Evolutionary conservation across 2,797 vertebrate genomes (phyloP).

Genomic region (Peromyscus nudipes): DNA sequence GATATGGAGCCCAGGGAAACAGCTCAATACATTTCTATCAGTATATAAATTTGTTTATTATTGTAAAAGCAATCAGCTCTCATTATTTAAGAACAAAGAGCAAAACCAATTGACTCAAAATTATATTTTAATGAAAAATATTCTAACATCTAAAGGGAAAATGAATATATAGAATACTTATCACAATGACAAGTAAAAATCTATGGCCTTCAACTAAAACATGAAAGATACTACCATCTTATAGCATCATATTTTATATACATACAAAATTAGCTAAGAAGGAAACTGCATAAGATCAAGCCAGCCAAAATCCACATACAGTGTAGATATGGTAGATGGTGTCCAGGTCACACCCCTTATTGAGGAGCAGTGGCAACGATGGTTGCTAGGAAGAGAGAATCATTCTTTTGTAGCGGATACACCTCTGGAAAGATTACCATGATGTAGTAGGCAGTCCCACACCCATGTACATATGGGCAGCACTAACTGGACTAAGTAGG

Average conservation of each 20-base stretch:
- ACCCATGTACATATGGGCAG: not conserved
- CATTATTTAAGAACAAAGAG: constrained; percentile 43
- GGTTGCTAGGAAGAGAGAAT: not conserved
- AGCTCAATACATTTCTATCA: constrained; percentile 30
- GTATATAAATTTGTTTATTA: not conserved
- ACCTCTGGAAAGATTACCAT: not conserved
- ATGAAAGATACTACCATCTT: not conserved
- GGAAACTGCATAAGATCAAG: not conserved
- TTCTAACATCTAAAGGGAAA: not conserved
- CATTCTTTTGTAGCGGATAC: not conserved
- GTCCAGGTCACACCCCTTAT: not conserved
- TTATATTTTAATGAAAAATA: constrained; percentile 33
- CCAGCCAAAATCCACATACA: not conserved
- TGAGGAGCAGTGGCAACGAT: not conserved
- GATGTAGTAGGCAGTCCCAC: not conserved
- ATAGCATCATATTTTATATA: not conserved
- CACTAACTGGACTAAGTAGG: not conserved
- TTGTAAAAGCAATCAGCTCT: not conserved
- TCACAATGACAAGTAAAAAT: not conserved
- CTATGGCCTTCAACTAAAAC: not conserved
- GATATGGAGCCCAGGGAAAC: not conserved
- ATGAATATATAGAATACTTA: not conserved
- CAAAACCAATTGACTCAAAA: not conserved
- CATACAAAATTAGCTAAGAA: constrained; percentile 33
- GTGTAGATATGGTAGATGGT: not conserved